Conservation (phyloP, 2,113 vertebrate species). For the Brachirus orientalis region DNA sequence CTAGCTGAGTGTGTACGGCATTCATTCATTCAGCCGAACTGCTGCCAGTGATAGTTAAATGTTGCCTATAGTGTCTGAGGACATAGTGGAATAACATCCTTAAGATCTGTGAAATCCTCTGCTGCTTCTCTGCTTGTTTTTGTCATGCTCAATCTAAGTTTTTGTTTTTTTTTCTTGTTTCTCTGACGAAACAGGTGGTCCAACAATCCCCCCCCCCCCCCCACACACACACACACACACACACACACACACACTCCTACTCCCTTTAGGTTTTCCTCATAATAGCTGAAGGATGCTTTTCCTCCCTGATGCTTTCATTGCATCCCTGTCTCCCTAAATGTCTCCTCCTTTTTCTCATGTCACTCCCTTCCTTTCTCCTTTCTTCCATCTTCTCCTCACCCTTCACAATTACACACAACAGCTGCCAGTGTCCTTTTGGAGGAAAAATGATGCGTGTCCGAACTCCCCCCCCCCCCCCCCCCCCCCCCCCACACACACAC, state of each 20-base stretch:
- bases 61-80: slow-evolving; percentile 17
- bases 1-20: slow-evolving; percentile 17
- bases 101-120: slow-evolving; percentile 51
- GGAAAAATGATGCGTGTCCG: slow-evolving; percentile 75
- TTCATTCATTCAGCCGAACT: slow-evolving; percentile 17
- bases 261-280: slow-evolving; percentile 43
- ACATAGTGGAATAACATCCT: slow-evolving; percentile 35
- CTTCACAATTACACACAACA: slow-evolving; percentile 64
- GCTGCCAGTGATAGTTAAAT: slow-evolving; percentile 29
- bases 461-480: slow-evolving; percentile 3
- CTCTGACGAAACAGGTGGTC: slow-evolving; percentile 68
- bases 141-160: slow-evolving; percentile 46
- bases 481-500: too few species aligned
- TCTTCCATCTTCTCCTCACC: slow-evolving; percentile 18
- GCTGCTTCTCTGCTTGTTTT: slow-evolving; percentile 51
- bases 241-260: not conserved
- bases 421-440: slow-evolving; percentile 75
- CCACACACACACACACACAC: slow-evolving; percentile 15
- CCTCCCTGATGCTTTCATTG: slow-evolving; percentile 46
- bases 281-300: slow-evolving; percentile 63
- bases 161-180: slow-evolving; percentile 45
- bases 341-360: not conserved
- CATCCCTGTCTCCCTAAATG: slow-evolving; percentile 18
- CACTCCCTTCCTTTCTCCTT: slow-evolving; percentile 7
- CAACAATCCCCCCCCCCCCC: not conserved